These are phyloP conservation scores for Drosophila conformis DNA, from an alignment of 2,888 invertebrate species.

Conservation along the genomic window DNA sequence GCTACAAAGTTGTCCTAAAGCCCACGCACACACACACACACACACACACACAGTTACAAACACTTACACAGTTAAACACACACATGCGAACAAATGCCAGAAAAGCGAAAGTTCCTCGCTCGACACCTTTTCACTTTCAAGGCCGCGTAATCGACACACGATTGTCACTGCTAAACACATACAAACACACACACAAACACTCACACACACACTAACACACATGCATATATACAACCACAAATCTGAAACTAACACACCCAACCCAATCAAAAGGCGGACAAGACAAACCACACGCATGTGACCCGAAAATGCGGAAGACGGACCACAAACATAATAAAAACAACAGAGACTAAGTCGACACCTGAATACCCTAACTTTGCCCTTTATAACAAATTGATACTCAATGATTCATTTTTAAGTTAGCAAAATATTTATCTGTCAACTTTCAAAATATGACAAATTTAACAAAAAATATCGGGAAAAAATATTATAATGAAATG, in stretches of 20 bases:
- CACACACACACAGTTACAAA: not conserved
- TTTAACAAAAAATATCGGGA: not conserved
- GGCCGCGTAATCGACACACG: slow-evolving; percentile 75
- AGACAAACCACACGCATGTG: slow-evolving; percentile 62
- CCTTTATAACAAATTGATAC: fast-evolving
- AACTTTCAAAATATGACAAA: not conserved
- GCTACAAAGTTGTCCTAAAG: slow-evolving; percentile 14
- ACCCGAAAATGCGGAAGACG: slow-evolving; percentile 74
- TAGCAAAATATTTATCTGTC: not conserved
- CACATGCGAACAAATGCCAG: slow-evolving; percentile 2
- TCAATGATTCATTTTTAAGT: fast-evolving
- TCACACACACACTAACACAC: slow-evolving; percentile 21
- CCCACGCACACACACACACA: slow-evolving; percentile 22
- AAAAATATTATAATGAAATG: not conserved
- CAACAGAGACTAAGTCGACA: not conserved
- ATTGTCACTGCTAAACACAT: slow-evolving; percentile 49
- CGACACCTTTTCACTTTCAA: slow-evolving; percentile 84
- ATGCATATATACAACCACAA: slow-evolving; percentile 22
- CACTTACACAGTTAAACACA: not conserved
- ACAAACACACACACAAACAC: slow-evolving; percentile 4
- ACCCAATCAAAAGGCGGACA: slow-evolving; percentile 50
- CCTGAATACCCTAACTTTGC: slow-evolving; percentile 11
- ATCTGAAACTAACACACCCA: slow-evolving; percentile 54
- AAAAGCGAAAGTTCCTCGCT: slow-evolving; percentile 61
- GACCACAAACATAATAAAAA: slow-evolving; percentile 21